Percentiles rank a stretch among this genome's conserved stretches.
Evolutionary conservation across 2,113 vertebrate species (phyloP).

Genomic region (Podarcis muralis): DNA sequence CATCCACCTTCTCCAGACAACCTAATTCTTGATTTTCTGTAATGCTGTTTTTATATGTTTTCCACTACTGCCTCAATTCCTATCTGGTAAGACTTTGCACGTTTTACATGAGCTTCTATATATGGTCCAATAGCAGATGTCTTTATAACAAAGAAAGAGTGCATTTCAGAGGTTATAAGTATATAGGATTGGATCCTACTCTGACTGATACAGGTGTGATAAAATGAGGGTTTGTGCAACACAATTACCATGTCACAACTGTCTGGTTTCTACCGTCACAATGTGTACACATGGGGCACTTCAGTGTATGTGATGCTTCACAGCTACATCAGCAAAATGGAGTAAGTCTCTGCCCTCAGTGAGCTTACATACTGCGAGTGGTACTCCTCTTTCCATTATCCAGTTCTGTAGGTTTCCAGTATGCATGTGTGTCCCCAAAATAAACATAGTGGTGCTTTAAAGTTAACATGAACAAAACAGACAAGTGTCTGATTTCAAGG

Average conservation of each 20-base stretch:
- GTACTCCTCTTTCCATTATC: not conserved
- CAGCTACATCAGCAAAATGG: not conserved
- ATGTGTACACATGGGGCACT: not conserved
- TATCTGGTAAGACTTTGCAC: constrained; percentile 62
- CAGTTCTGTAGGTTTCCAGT: not conserved
- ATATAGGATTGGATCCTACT: constrained; percentile 31
- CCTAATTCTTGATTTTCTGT: constrained; percentile 14
- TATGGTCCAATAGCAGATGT: not conserved
- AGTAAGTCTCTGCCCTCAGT: not conserved
- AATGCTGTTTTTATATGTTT: constrained; percentile 55
- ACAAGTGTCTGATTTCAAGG: not conserved
- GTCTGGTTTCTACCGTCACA: too few species aligned
- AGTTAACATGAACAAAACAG: not conserved
- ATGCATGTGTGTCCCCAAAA: not conserved
- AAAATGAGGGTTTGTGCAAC: not conserved
- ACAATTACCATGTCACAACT: not conserved
- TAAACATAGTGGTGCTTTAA: not conserved
- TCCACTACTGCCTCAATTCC: constrained; percentile 57
- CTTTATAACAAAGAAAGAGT: not conserved
- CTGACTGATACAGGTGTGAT: not conserved
- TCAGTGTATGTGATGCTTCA: not conserved
- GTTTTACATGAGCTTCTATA: constrained; percentile 49
- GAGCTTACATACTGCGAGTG: not conserved
- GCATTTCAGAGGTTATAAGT: not conserved
- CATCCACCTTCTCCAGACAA: not conserved